These are phyloP conservation scores for Dynastes hyllus DNA, from an alignment of 2,888 invertebrate genomes.

Conservation along the genomic window DNA sequence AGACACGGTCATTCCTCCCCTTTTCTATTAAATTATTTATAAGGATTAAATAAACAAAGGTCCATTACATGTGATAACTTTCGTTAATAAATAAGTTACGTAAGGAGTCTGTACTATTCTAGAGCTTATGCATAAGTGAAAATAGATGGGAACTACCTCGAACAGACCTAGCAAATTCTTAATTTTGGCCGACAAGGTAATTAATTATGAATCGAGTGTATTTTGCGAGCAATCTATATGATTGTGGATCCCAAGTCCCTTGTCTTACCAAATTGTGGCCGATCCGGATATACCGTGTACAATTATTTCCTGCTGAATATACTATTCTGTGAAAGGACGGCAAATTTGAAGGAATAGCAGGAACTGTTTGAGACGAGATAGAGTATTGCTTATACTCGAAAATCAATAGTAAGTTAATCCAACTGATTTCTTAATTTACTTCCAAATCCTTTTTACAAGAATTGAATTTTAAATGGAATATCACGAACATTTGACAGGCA, in stretches of 20 bases:
- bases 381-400: slow-evolving; percentile 23
- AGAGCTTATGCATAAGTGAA: slow-evolving; percentile 12
- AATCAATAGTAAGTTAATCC: slow-evolving; percentile 41
- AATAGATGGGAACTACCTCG: background rate
- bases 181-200: slow-evolving; percentile 20
- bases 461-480: no score
- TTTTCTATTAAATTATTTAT: background rate
- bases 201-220: slow-evolving; percentile 32
- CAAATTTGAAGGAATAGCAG: slow-evolving; percentile 26
- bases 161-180: slow-evolving; percentile 5
- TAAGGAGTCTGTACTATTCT: background rate
- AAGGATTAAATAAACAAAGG: background rate
- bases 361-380: slow-evolving; percentile 21
- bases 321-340: slow-evolving; percentile 15
- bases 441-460: background rate
- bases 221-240: slow-evolving; percentile 28
- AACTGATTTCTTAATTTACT: slow-evolving; percentile 33
- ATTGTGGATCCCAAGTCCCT: slow-evolving; percentile 23
- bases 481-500: no score
- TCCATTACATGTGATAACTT: background rate
- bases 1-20: background rate
- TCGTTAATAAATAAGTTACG: slow-evolving; percentile 7
- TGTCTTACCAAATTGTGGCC: slow-evolving; percentile 10
- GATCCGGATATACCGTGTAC: slow-evolving; percentile 22
- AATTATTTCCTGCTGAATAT: slow-evolving; percentile 41